Percentiles rank a stretch among this genome's conserved stretches.
These are phyloP conservation scores for Galago senegalensis DNA, from an alignment of 2,797 vertebrate genomes.

Conservation along the genomic window DNA sequence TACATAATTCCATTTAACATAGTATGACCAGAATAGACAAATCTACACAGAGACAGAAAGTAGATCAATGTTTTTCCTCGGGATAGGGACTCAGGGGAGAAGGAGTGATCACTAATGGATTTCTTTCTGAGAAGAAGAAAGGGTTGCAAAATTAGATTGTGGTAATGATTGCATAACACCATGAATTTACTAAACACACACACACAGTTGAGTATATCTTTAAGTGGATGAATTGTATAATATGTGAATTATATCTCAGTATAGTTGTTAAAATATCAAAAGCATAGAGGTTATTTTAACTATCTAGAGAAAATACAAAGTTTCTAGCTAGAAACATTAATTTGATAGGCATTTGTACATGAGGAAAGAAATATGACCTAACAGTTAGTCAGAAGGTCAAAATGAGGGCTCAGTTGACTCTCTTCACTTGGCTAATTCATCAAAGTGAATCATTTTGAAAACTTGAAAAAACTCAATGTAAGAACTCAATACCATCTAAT, in stretches of 20 bases:
- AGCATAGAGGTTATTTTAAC: neutral
- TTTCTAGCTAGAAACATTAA: conserved; percentile 21
- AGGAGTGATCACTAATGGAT: neutral
- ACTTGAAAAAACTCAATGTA: neutral
- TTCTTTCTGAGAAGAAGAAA: conserved; percentile 2
- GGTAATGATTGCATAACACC: neutral
- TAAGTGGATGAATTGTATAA: neutral
- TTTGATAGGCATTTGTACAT: neutral
- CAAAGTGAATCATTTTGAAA: conserved; percentile 45
- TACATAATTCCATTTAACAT: neutral
- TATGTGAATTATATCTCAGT: neutral
- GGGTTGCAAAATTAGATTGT: neutral
- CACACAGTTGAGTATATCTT: neutral
- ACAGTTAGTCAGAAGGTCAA: neutral
- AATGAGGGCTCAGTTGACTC: conserved; percentile 3
- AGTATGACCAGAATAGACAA: neutral
- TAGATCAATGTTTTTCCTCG: neutral
- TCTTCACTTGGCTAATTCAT: conserved; percentile 52
- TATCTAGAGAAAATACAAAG: neutral
- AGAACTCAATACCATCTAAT: conserved; percentile 52
- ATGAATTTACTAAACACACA: neutral
- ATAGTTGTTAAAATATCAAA: neutral
- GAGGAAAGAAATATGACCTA: neutral
- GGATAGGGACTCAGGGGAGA: accelerated
- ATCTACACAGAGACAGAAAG: neutral